Conservation (phyloP, 53 echinoderm and acorn worm genomes). For the Stichopus horrens region DNA sequence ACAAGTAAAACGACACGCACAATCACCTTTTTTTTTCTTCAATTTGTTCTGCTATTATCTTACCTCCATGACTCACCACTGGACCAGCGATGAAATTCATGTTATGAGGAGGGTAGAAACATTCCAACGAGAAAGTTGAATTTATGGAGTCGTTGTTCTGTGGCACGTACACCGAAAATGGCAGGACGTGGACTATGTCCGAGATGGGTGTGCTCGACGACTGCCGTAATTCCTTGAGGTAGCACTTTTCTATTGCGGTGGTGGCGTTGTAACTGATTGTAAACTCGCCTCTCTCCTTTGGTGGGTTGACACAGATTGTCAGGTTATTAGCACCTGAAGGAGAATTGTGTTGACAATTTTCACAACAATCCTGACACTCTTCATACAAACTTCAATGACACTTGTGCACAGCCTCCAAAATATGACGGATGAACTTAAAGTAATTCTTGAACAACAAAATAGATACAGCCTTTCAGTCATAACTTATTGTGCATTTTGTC, state of each 20-base stretch:
- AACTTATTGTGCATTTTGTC: too few species aligned
- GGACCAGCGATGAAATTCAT: conserved; percentile 13
- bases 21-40: too few species aligned
- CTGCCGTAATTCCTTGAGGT: neutral
- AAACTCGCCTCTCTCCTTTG: neutral
- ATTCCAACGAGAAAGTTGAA: neutral
- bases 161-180: neutral
- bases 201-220: neutral
- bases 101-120: neutral
- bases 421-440: too few species aligned
- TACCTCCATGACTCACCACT: neutral
- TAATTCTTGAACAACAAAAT: too few species aligned
- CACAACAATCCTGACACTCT: too few species aligned
- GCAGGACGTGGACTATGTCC: neutral
- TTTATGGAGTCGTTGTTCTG: neutral
- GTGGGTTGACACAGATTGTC: neutral
- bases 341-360: too few species aligned
- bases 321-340: conserved; percentile 20
- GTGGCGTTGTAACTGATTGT: conserved; percentile 8
- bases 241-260: neutral
- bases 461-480: too few species aligned
- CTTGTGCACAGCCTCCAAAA: too few species aligned
- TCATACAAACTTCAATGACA: too few species aligned
- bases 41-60: neutral
- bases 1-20: too few species aligned